phyloP scores from a whole-genome alignment of 2,113 vertebrate species.

The Saccopteryx leptura region DNA sequence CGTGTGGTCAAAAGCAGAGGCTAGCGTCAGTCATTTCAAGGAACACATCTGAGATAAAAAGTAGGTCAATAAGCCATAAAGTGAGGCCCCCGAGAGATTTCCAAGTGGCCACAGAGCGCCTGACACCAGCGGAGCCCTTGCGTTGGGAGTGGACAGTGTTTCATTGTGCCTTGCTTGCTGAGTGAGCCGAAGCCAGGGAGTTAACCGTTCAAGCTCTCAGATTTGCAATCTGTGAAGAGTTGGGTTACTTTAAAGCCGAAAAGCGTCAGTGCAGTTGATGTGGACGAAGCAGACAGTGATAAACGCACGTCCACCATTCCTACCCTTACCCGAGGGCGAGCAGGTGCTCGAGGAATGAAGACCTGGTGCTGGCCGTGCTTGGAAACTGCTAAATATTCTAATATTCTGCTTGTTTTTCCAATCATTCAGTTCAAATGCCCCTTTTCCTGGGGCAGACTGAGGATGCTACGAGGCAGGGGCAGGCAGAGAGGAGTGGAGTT shows the following conservation, averaged over 20 bases:
- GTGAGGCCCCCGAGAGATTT: neutral
- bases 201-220: neutral
- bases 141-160: neutral
- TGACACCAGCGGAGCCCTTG: neutral
- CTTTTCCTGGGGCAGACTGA: conserved; percentile 74
- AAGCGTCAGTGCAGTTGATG: neutral
- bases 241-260: neutral
- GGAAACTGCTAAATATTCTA: conserved; percentile 82
- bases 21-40: neutral
- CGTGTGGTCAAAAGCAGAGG: neutral
- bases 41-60: neutral
- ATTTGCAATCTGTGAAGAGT: neutral
- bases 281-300: neutral
- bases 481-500: conserved; percentile 82
- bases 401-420: conserved; percentile 86
- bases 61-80: neutral
- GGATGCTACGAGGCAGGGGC: conserved; percentile 78
- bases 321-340: neutral
- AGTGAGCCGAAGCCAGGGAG: neutral
- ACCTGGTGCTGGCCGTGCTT: neutral
- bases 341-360: neutral
- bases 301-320: neutral
- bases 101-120: neutral
- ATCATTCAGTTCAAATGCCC: conserved; percentile 86
- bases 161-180: neutral